phyloP scores from a whole-genome alignment of 2,113 vertebrate genomes.

The Chaetops frenatus region DNA sequence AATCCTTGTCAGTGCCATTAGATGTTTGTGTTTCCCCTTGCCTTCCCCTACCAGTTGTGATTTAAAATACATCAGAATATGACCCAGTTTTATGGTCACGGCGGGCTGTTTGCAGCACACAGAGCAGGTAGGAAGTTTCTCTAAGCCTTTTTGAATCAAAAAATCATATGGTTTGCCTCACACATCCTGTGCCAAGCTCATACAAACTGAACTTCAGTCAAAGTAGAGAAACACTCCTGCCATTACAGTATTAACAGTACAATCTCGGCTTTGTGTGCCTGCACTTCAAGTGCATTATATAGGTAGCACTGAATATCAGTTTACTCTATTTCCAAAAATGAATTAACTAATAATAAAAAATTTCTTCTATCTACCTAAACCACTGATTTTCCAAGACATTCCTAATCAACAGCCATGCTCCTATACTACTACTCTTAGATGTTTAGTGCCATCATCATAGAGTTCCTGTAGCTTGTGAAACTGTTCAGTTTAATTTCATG shows the following conservation, averaged over 20 bases:
- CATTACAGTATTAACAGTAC: background rate
- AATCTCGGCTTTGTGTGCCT: background rate
- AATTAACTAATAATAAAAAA: background rate
- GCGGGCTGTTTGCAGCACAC: background rate
- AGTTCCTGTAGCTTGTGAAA: background rate
- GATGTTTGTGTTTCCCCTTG: background rate
- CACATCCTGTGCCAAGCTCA: background rate
- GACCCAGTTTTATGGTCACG: background rate
- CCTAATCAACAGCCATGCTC: background rate
- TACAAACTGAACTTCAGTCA: background rate
- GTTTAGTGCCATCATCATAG: background rate
- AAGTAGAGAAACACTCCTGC: background rate
- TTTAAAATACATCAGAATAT: background rate
- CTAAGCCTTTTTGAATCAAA: background rate
- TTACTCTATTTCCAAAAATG: background rate
- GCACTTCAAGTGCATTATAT: background rate
- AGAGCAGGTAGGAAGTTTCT: background rate
- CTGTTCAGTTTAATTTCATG: background rate
- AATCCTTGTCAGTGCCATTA: background rate
- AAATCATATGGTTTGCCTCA: background rate
- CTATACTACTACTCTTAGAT: background rate
- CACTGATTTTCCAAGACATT: background rate
- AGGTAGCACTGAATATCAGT: background rate
- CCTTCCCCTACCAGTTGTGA: background rate
- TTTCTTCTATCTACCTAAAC: background rate